Evolutionary conservation across 2,113 vertebrate species (phyloP), one percentile per base, ranked within the genome.

Genomic region (Siniperca chuatsi): DNA sequence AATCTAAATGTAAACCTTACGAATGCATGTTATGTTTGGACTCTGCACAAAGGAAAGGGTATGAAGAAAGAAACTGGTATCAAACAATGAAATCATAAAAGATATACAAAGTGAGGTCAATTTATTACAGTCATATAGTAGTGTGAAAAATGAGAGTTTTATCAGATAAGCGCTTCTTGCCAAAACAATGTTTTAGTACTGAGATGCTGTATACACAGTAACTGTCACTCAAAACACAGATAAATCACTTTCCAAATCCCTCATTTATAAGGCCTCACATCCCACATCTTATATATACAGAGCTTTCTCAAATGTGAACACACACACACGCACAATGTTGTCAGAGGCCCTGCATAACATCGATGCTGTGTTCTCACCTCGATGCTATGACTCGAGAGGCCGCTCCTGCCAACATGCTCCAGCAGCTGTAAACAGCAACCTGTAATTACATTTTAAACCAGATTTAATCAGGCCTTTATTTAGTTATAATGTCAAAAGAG

Each of bases 221-320:
- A 60, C 55, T 37, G 67, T 79, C 82, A 48, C 55, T 89, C 66
- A 70, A 82, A 79, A 68, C 67, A 78, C 2, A 21, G 42, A 81
- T 62, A 52, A 84, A 79, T 57, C 57, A 18, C 70, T 42, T 37
- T 57, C 46, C 9, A 75, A 88, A 82, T 80, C 81, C 62, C 8
- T 81, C 61, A 77, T 89, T 94, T 85, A 87, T 85, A 50, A 89
- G 46, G 23, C 60, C 40, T 88, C 71, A 55, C 60, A 50, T 72
- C 65, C 72, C 61, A 83, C 35, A 48, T 57, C 55, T 50, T 37
- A 18, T 46, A 33, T 50, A 79, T 48, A 78, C 80, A 82, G 20
- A 61, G 70, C 37, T 25, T 13, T n/a, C 6, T 67, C n/a, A 55
- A 4, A 69, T 54, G 9, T 48, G n/a, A 75, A 66, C 69, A 75